Conservation (phyloP, 2,888 invertebrate species). For the Lathronympha strigana region DNA sequence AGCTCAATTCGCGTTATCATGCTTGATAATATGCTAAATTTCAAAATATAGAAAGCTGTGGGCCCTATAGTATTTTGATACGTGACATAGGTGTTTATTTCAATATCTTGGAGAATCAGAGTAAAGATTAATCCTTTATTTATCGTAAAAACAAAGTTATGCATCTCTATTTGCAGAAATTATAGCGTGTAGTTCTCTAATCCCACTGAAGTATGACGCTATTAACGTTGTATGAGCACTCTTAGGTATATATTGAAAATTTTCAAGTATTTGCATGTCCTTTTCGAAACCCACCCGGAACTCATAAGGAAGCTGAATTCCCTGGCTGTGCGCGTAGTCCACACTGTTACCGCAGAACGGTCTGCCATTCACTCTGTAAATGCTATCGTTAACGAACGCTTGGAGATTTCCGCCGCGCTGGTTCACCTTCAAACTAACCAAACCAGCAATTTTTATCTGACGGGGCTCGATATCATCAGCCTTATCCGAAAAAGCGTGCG, state of each 20-base stretch:
- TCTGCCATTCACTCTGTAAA: slow-evolving; percentile 60
- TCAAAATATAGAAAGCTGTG: slow-evolving; percentile 49
- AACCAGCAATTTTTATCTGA: slow-evolving; percentile 54
- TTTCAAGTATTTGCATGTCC: slow-evolving; percentile 58
- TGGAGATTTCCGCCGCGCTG: slow-evolving; percentile 61
- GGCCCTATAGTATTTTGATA: slow-evolving; percentile 31
- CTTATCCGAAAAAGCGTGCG: slow-evolving; percentile 81
- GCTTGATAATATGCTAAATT: slow-evolving; percentile 47
- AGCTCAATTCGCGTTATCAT: slow-evolving; percentile 65
- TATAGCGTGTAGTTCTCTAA: slow-evolving; percentile 58
- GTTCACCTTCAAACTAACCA: slow-evolving; percentile 64
- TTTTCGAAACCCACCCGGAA: slow-evolving; percentile 71
- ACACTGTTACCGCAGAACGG: slow-evolving; percentile 72
- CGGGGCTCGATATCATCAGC: slow-evolving; percentile 41
- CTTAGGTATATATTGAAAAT: slow-evolving; percentile 68
- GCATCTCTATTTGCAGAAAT: background rate
- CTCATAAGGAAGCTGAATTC: slow-evolving; percentile 62
- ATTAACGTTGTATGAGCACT: slow-evolving; percentile 56
- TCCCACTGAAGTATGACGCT: slow-evolving; percentile 67
- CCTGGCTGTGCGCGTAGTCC: slow-evolving; percentile 63
- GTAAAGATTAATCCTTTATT: background rate
- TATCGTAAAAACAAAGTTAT: background rate
- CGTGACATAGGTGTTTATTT: no score
- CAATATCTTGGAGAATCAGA: no score
- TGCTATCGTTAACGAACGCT: slow-evolving; percentile 61